Conservation (phyloP, 2,797 vertebrate genomes). For the Pogoniulus pusillus region DNA sequence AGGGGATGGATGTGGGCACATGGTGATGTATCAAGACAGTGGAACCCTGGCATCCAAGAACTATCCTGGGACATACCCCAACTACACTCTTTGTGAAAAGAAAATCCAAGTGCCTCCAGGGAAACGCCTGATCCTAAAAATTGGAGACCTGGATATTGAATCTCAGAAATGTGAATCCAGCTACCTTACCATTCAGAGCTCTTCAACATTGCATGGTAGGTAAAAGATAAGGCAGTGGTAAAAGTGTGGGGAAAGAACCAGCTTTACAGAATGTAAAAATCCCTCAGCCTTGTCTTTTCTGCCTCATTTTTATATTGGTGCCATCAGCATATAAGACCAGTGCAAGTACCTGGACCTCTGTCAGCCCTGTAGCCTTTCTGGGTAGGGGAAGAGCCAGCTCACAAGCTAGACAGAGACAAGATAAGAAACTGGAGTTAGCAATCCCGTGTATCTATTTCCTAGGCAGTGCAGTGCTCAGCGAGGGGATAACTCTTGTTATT, state of each 20-base stretch:
- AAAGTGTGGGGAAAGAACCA: background rate
- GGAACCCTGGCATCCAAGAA: constrained; percentile 85
- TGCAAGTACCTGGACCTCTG: accelerated
- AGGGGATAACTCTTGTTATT: background rate
- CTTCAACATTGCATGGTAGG: constrained; percentile 75
- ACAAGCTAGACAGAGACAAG: background rate
- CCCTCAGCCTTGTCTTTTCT: background rate
- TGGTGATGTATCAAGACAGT: constrained; percentile 80
- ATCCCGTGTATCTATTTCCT: background rate
- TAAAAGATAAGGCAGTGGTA: background rate
- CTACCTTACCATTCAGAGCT: constrained; percentile 79
- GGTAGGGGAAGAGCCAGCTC: background rate
- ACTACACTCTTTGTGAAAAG: constrained; percentile 83
- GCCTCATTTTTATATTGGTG: background rate
- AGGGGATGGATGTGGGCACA: constrained; percentile 84
- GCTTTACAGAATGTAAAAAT: background rate
- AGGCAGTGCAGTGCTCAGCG: background rate
- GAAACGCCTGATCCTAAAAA: constrained; percentile 79
- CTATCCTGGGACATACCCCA: constrained; percentile 86
- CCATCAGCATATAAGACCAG: accelerated
- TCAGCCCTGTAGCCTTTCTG: background rate
- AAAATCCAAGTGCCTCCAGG: constrained; percentile 78
- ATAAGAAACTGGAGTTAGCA: background rate
- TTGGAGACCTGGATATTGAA: constrained; percentile 85
- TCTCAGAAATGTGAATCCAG: constrained; percentile 80